A percentile compares a stretch with the other conserved stretches of the same genome.
Evolutionary conservation across 1,140 invertebrate species (phyloP).

Genomic region (Linepithema humile): DNA sequence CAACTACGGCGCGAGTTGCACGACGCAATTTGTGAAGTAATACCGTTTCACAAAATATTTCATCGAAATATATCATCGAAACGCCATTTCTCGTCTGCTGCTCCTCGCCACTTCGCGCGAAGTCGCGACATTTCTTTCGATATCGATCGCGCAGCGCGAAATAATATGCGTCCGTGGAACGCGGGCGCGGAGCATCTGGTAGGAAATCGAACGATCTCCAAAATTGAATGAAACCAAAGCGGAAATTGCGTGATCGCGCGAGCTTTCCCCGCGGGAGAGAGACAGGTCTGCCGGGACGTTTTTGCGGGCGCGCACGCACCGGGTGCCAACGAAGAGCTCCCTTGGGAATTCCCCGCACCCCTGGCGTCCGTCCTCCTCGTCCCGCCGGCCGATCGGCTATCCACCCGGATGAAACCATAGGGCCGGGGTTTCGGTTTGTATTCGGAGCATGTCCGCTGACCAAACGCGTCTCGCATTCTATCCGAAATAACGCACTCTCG

Average conservation of each 20-base stretch:
- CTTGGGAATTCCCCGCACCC: constrained; percentile 36
- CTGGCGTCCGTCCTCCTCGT: not conserved
- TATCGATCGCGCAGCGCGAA: not conserved
- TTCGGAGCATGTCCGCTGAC: constrained; percentile 63
- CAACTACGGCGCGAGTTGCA: not conserved
- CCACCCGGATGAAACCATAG: constrained; percentile 24
- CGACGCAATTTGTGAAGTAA: not conserved
- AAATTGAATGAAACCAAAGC: constrained; percentile 79
- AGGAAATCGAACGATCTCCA: constrained; percentile 75
- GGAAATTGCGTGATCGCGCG: constrained; percentile 79
- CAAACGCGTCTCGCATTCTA: constrained; percentile 69
- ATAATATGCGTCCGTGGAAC: not conserved
- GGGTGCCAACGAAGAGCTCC: constrained; percentile 59
- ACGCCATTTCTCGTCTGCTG: not conserved
- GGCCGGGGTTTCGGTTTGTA: constrained; percentile 63
- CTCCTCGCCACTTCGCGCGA: constrained; percentile 23
- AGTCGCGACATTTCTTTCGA: not conserved
- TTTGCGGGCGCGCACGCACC: constrained; percentile 51
- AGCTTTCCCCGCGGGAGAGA: constrained; percentile 56
- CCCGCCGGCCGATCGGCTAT: constrained; percentile 1
- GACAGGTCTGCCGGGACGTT: constrained; percentile 52
- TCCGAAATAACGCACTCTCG: constrained; percentile 47
- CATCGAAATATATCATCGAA: too few relatives aligned
- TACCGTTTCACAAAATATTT: not conserved
- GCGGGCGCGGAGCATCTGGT: constrained; percentile 48